A percentile compares a stretch with the other conserved stretches of the same genome.
Evolutionary conservation across 1,140 invertebrate species (phyloP).

Genomic region (Ladona fulva): DNA sequence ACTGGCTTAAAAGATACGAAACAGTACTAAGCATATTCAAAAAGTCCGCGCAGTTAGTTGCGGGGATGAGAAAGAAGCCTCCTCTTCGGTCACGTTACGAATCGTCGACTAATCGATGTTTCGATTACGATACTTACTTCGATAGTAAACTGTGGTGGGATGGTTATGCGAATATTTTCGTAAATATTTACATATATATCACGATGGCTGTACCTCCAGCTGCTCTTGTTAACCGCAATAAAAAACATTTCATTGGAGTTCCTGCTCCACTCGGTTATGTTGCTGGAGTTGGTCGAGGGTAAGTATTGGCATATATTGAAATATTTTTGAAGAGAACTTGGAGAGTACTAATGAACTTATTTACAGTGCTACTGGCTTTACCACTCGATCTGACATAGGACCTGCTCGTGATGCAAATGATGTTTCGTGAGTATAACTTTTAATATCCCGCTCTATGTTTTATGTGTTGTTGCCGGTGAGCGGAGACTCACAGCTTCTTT

Average conservation of each 20-base stretch:
- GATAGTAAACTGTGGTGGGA: too few relatives aligned
- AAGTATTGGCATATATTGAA: conserved; percentile 29
- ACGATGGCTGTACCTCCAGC: conserved; percentile 57
- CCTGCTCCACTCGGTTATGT: conserved; percentile 93
- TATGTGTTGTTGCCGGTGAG: too few relatives aligned
- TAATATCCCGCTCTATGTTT: not conserved
- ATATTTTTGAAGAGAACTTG: not conserved
- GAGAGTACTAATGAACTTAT: conserved; percentile 21
- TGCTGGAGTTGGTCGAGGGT: conserved; percentile 92
- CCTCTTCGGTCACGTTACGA: too few relatives aligned
- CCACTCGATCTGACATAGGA: conserved; percentile 99
- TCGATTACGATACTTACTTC: too few relatives aligned
- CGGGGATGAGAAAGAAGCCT: too few relatives aligned
- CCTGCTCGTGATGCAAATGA: conserved; percentile 97
- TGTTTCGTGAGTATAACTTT: conserved; percentile 70
- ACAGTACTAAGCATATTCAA: too few relatives aligned
- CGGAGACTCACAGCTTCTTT: too few relatives aligned
- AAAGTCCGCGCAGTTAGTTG: too few relatives aligned
- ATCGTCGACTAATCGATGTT: too few relatives aligned
- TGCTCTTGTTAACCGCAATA: conserved; percentile 70
- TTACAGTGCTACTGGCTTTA: conserved; percentile 95
- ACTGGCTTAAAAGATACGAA: too few relatives aligned
- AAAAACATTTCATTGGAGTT: conserved; percentile 85
- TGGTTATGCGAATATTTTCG: too few relatives aligned
- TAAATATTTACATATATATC: conserved; percentile 10